Conservation (phyloP, 2,797 vertebrate species). For the Coracias cyanogaster region DNA sequence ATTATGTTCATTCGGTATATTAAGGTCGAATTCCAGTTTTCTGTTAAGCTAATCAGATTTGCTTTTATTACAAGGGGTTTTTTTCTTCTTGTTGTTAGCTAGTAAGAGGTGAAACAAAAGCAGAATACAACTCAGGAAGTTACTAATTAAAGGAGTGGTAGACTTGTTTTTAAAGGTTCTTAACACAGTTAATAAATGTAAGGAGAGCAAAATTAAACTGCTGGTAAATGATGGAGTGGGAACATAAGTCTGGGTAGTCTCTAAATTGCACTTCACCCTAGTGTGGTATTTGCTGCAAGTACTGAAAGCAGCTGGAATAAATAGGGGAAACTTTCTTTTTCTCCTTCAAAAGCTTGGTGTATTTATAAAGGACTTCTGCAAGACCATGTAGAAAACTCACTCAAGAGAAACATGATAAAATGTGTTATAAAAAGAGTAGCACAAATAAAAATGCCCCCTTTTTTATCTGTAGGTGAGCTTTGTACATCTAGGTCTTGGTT, state of each 20-base stretch:
- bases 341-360: not conserved
- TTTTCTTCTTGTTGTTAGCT: not conserved
- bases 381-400: not conserved
- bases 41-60: not conserved
- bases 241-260: not conserved
- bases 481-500: not conserved
- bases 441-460: not conserved
- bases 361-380: not conserved
- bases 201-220: not conserved
- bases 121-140: not conserved
- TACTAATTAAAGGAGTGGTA: not conserved
- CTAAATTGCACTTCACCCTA: not conserved
- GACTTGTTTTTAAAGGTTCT: not conserved
- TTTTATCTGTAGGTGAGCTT: not conserved
- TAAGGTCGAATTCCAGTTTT: not conserved
- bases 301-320: not conserved
- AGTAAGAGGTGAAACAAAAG: slow-evolving; percentile 4
- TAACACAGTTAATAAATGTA: not conserved
- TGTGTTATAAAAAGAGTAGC: not conserved
- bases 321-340: not conserved
- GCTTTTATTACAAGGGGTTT: not conserved
- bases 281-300: not conserved
- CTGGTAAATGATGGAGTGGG: not conserved
- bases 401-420: not conserved
- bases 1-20: not conserved